A percentile compares a stretch with the other conserved stretches of the same genome.
Conservation (phyloP, 2,113 vertebrate species). For the Aramus guarauna region DNA sequence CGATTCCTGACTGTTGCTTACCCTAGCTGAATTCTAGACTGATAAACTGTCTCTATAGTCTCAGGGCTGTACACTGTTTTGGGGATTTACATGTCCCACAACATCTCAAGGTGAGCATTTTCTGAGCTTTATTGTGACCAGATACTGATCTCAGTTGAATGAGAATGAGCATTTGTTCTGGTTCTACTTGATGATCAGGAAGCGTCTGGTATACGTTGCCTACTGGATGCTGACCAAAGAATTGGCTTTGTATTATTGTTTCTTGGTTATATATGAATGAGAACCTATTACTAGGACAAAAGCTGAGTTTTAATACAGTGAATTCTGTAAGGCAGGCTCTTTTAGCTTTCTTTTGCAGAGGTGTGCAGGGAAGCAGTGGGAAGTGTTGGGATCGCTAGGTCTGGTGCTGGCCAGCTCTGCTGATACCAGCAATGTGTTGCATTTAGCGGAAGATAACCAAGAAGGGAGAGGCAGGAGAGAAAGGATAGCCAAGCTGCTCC, state of each 20-base stretch:
- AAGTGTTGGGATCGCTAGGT: background rate
- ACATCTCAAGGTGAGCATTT: background rate
- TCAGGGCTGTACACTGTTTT: background rate
- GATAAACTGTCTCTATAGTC: background rate
- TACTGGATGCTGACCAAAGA: background rate
- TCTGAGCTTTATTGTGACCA: background rate
- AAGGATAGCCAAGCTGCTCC: background rate
- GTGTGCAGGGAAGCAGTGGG: background rate
- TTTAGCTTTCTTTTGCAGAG: background rate
- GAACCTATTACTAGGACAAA: background rate
- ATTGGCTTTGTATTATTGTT: background rate
- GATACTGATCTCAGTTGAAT: background rate
- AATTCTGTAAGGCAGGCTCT: background rate
- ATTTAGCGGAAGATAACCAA: background rate
- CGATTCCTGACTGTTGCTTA: background rate
- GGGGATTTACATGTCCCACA: background rate
- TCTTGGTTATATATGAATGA: background rate
- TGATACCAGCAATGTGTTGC: background rate
- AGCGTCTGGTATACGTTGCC: background rate
- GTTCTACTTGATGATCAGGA: background rate
- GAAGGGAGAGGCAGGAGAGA: background rate
- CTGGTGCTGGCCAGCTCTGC: background rate
- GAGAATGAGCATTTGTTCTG: background rate
- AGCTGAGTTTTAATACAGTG: background rate
- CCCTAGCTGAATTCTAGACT: background rate